Evolutionary conservation across 2,113 vertebrate genomes (phyloP).

Genomic region (Hystrix brachyura): DNA sequence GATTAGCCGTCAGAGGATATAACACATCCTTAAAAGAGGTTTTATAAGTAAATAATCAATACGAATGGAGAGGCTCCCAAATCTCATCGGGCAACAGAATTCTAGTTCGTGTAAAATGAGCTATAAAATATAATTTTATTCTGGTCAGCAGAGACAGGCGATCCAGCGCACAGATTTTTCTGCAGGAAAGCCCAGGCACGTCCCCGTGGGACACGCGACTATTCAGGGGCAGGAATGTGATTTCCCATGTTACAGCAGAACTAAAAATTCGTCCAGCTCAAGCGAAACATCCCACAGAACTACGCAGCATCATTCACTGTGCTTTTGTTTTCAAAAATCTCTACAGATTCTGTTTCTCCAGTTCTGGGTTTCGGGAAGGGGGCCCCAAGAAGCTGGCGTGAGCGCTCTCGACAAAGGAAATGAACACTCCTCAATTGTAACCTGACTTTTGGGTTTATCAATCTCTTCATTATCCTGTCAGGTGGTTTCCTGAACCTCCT

Average conservation of each 20-base stretch:
- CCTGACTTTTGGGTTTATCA: not conserved
- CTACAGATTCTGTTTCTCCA: not conserved
- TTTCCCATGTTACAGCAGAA: not conserved
- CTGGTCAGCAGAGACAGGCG: not conserved
- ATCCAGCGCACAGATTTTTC: not conserved
- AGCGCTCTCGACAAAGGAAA: not conserved
- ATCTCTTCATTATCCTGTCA: not conserved
- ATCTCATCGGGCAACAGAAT: slow-evolving; percentile 15
- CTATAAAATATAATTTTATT: not conserved
- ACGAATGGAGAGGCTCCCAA: not conserved
- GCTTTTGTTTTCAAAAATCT: not conserved
- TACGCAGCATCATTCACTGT: not conserved
- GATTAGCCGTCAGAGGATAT: not conserved
- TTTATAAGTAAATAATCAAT: not conserved
- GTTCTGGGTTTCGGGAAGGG: not conserved
- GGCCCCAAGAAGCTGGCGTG: not conserved
- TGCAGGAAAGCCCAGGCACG: not conserved
- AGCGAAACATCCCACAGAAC: not conserved
- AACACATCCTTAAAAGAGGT: not conserved
- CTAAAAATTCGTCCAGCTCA: not conserved
- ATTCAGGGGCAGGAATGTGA: not conserved
- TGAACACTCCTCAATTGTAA: not conserved
- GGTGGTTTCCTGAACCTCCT: not conserved
- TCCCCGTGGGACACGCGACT: too few relatives aligned
- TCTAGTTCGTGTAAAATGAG: not conserved